Base-by-base conservation (phyloP, 1,140 invertebrate genomes). In the Dinothrombium tinctorium region DNA sequence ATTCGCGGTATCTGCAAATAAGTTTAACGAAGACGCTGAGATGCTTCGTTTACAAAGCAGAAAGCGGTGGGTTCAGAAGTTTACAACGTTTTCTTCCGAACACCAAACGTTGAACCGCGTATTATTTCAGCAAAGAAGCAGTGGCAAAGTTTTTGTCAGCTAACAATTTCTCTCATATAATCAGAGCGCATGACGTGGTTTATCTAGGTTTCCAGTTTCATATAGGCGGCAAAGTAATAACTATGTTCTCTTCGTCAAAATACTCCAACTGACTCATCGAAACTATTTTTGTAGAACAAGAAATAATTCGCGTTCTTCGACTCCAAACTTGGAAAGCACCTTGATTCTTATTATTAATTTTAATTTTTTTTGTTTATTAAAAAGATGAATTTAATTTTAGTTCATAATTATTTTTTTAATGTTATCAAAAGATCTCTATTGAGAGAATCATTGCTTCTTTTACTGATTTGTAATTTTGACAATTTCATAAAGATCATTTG, bases 181-280 rank as follows among this genome's bases (percentile, higher is more conserved):
- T 78, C 23, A 54, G 74, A 46, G 74, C 73, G 20, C 74, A 77
- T 57, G 73, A 77, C 57, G 65, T 74, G 39, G 68, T 73, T 11
- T 39, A 32, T 12, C 7, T 22, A 4, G 46, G 46, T 38, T 47
- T 23, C 31, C 22, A 20, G 2, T 41, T 66, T 19, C 66, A 71
- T 49, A 64, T 69, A 44, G 62, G 66, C 46, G 69, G 68, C 0
- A 68, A 65, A 52, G 53, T 73, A 15, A 50, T 74, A 14, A 74
- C 70, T 4, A 66, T 74, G 0, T 74, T 73, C 50, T 73, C 71
- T 3, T 72, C 71, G 0, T 73, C 71, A 1, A 62, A 66, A 45
- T 74, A 74, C 53, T 71, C 68, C 51, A 68, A 68, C 20, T 67
- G 67, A 5, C 57, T 59, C 5, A 74, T 74, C 51, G 70, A 73